Evolutionary conservation across 2,113 vertebrate species (phyloP), one percentile per base, ranked within the genome.

Genomic region (Tetrao urogallus): DNA sequence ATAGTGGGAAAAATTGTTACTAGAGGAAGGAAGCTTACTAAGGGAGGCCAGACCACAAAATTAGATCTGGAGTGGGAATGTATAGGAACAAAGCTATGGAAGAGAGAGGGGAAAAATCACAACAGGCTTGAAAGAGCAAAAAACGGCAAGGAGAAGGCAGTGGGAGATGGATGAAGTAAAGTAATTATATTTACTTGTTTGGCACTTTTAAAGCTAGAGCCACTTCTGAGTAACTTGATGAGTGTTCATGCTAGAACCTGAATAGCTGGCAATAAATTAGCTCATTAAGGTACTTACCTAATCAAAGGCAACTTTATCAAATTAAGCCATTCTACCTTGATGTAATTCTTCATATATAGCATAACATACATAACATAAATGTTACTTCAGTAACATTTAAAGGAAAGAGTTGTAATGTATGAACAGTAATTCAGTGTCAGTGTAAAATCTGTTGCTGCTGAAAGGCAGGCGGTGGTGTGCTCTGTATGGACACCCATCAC

Each of bases 391-490:
- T 40, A 48, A 34, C 40, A 27, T 47, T 71, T 84, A 78, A 90
- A 84, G 66, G 65, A 57, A 57, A 64, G 21, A 89, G 43, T 48
- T 14, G 30, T 81, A 64, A 54, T 64, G 25, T 93, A 42, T 84
- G 79, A 87, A 92, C 52, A 45, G 82, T 82, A 56, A 72, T 67
- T 82, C 75, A 82, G 52, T 86, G 43, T 60, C 70, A 4, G 25
- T 43, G 48, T 83, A 38, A 90, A 40, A 88, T 69, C 91, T 77
- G 54, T 56, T 81, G 42, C 67, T 90, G 27, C 67, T 87, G 86
- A 85, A 96, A 96, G 43, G 30, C 76, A 86, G 90, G 54, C 56
- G 22, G 80, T 88, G 66, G 66, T 93, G 30, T 82, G 72, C 58
- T 87, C 57, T 75, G 2, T 82, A 71, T 69, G 43, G 25, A 75